Base-by-base conservation (phyloP, 1,140 invertebrate genomes). In the Mercenaria mercenaria region DNA sequence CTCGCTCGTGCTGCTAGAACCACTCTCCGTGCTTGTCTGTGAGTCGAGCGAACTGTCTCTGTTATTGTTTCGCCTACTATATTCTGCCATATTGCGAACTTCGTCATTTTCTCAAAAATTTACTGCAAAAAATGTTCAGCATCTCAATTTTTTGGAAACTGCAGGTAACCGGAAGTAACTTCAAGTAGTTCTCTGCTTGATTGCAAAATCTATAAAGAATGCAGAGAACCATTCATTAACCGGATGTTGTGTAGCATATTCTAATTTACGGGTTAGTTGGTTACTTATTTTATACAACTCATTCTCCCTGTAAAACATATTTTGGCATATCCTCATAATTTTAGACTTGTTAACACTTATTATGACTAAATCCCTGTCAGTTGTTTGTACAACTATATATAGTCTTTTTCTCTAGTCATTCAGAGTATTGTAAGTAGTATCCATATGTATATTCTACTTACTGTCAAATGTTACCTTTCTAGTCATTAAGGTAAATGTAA, bases 1-100 rank as follows among this genome's bases (percentile, higher is more conserved):
- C 94, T 97, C 97, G 92, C 97, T 97, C 88, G 97, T 96, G 89
- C 95, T 96, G 91, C 95, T 96, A 34, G 95, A 95, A 86, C 96
- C 96, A 87, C 94, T 95, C 18, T 90, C 93, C 2, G 64, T 39
- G 29, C 88, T 89, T 15, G 41, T 47, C 23, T 76, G 39, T 3
- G 88, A 89, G 37, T 89, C 81, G 20, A 76, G 37, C 15, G 88
- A 89, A 15, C 37, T 23, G 72, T 89, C 88, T 11, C 79, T 56
- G 34, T 15, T 61, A 26, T 59, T 59, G 20, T 41, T 61, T 29
- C 26, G 29, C 32, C 37, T 52, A 23, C 20, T 52, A 39, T 10
- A 6, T 32, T 61, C 88, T 34, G 87, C 79, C 88, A 89, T 89
- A 64, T 18, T 67, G 32, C 8, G 26, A 4, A 11, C 3, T 2